Conservation (phyloP, 2,888 invertebrate genomes). For the Megalurothrips usitatus region DNA sequence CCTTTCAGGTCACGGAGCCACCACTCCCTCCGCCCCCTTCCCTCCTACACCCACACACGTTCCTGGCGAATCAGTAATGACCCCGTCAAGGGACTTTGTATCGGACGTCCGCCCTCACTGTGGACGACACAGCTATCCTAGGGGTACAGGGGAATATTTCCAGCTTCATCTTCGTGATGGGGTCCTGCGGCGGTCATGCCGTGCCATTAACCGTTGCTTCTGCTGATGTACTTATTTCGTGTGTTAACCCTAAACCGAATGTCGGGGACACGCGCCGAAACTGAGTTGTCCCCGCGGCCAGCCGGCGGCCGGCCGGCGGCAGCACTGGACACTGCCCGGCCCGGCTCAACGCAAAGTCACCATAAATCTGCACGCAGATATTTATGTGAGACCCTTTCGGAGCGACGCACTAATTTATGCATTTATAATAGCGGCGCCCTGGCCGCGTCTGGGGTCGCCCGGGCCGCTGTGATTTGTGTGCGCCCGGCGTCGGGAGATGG, state of each 20-base stretch:
- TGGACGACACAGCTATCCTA: too few species aligned
- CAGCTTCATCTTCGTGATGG: too few species aligned
- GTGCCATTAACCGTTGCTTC: background rate
- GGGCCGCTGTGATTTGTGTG: background rate
- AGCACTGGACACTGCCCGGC: background rate
- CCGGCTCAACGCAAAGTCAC: background rate
- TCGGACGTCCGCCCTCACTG: background rate
- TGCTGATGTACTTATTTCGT: background rate
- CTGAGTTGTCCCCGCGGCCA: background rate
- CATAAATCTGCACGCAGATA: background rate
- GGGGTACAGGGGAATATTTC: too few species aligned
- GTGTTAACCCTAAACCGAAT: background rate
- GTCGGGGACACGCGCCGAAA: background rate
- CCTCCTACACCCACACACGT: background rate
- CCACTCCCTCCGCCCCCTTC: background rate
- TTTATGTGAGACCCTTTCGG: background rate
- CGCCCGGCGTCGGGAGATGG: background rate
- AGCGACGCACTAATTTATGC: background rate
- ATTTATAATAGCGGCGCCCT: slow-evolving; percentile 17
- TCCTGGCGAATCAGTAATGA: background rate
- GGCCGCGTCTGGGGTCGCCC: background rate
- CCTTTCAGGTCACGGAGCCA: background rate
- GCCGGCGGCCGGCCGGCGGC: background rate
- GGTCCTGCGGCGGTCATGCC: too few species aligned
- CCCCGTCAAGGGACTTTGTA: background rate